Evolutionary conservation across 2,888 invertebrate genomes (phyloP), one percentile per base, ranked within the genome.

Genomic region (Cerastoderma edule): DNA sequence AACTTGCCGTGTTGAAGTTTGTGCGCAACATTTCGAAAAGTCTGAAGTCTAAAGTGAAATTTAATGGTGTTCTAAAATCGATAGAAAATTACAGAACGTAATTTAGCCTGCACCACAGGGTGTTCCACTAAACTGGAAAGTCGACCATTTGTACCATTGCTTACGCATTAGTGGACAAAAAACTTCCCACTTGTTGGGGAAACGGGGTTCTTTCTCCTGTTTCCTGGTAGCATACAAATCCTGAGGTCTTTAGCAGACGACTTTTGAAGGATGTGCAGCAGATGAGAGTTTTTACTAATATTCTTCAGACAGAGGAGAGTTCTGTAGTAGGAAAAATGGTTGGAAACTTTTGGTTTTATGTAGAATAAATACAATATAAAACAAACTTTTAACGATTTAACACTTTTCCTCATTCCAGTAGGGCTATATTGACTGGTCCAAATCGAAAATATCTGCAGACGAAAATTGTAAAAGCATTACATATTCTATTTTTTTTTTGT

Each of bases 21-120:
- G 60, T 39, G 60, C 39, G 24, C 33, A 33, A 60, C 60, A 32
- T 60, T 60, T 39, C 39, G 22, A 60, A 60, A 60, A 60, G 39
- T 60, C 60, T 60, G 39, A 56, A 56, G 56, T 56, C 56, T 56
- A 56, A 60, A 60, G 60, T 60, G 66, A 81, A 81, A 70, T 81
- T 81, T 81, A 81, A 81, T 81, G 78, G 81, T 70, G 60, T 68
- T 78, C 75, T 54, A 73, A 78, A 77, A 81, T 81, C 81, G 56
- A 81, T 81, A 81, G 75, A 77, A 77, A 80, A 80, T 80, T 80
- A 80, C 77, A 30, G 56, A 72, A 69, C 76, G 72, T 75, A 77
- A 80, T 77, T 80, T 80, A 77, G 71, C 74, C 63, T 66, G 72
- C 80, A 77, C 76, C 72, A 67, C 57, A 53, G 67, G 77, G 74